Conservation (phyloP, 2,797 vertebrate species). For the Alfaro cultratus region DNA sequence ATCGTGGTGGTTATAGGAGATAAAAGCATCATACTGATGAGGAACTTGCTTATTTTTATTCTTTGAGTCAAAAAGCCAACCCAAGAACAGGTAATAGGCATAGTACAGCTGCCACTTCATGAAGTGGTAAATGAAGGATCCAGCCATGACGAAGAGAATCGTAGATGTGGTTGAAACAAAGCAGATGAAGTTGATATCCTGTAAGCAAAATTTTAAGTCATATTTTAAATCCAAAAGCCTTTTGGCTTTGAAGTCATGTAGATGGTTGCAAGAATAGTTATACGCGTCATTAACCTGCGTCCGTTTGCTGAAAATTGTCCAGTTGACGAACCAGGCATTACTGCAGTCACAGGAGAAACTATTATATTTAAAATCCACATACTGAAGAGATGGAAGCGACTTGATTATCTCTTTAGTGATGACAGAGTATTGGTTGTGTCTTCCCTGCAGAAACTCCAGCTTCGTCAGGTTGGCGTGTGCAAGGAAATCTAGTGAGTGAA, state of each 20-base stretch:
- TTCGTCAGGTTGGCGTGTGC: conserved; percentile 53
- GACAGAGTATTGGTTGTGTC: conserved; percentile 60
- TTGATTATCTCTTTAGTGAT: conserved; percentile 25
- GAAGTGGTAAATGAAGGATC: conserved; percentile 64
- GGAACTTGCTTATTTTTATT: conserved; percentile 38
- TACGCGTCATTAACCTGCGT: conserved; percentile 48
- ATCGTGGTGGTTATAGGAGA: conserved; percentile 78
- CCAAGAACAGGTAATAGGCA: conserved; percentile 72
- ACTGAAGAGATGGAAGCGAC: conserved; percentile 55
- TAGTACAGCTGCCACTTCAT: conserved; percentile 71
- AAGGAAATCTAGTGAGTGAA: conserved; percentile 74
- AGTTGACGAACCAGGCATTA: conserved; percentile 62
- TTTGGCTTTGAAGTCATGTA: conserved; percentile 28
- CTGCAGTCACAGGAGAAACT: conserved; percentile 73
- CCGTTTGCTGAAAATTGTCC: conserved; percentile 36
- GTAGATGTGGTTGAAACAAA: conserved; percentile 44
- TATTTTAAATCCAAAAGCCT: conserved; percentile 60
- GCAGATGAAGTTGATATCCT: conserved; percentile 41
- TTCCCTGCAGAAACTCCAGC: conserved; percentile 67
- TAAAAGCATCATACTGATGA: conserved; percentile 75
- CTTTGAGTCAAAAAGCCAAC: conserved; percentile 59
- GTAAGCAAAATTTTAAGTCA: conserved; percentile 37
- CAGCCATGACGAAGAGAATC: conserved; percentile 46
- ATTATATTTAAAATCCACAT: conserved; percentile 66
- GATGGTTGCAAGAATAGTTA: conserved; percentile 63